A percentile compares a stretch with the other conserved stretches of the same genome.
phyloP scores from a whole-genome alignment of 2,113 vertebrate species.

The Opisthocomus hoazin region DNA sequence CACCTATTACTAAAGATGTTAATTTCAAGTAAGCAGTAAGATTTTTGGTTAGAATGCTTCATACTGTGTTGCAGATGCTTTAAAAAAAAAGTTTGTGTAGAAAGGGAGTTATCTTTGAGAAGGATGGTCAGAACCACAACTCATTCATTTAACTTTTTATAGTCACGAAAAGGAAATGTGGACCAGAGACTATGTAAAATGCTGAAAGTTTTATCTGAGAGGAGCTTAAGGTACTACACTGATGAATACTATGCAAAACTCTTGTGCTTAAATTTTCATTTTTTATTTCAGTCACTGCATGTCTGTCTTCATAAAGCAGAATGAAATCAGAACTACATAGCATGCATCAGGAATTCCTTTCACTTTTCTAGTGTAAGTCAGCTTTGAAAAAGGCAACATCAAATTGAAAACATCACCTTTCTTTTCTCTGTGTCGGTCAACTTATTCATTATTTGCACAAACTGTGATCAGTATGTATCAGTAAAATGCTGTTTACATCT shows the following conservation, averaged over 20 bases:
- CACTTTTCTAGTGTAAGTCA: neutral
- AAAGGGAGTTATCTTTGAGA: neutral
- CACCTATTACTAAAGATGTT: neutral
- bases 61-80: neutral
- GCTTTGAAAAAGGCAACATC: neutral
- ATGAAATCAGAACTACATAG: neutral
- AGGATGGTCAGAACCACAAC: neutral
- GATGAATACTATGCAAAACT: neutral
- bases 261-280: neutral
- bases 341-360: neutral
- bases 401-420: neutral
- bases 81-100: neutral
- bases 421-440: neutral
- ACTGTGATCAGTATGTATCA: neutral
- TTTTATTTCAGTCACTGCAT: neutral
- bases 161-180: neutral
- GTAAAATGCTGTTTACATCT: neutral
- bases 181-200: neutral
- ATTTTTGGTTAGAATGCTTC: neutral
- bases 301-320: neutral
- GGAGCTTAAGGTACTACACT: neutral
- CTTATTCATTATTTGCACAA: neutral
- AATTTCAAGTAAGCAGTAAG: neutral
- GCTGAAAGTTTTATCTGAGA: neutral
- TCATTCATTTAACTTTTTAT: neutral